Evolutionary conservation across 2,888 invertebrate genomes (phyloP).

Genomic region (Silvanus unidentatus): DNA sequence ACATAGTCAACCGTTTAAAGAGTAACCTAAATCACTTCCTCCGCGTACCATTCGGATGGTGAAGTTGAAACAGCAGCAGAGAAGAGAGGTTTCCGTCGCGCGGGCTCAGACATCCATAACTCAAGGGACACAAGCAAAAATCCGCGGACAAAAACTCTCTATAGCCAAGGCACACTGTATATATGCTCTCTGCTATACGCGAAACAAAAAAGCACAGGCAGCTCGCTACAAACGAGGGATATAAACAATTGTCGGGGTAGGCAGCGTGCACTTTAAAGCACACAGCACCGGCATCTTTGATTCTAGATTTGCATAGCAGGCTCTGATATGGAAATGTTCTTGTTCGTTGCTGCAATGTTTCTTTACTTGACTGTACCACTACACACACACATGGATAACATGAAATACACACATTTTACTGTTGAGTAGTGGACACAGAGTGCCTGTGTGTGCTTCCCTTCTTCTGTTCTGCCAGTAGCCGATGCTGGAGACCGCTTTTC

Average conservation of each 20-base stretch:
- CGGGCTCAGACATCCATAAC: constrained; percentile 38
- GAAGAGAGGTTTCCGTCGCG: constrained; percentile 1
- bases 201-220: constrained; percentile 38
- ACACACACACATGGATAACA: neutral
- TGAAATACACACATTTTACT: neutral
- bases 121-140: constrained; percentile 42
- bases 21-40: constrained; percentile 37
- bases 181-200: too few relatives aligned
- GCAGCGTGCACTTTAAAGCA: neutral
- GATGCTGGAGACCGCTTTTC: constrained; percentile 40
- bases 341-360: constrained; percentile 20
- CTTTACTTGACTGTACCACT: constrained; percentile 38
- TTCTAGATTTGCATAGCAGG: constrained; percentile 45
- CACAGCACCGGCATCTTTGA: constrained; percentile 43
- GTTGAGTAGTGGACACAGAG: constrained; percentile 32
- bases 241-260: constrained; percentile 28
- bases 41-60: constrained; percentile 32
- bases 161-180: too few relatives aligned
- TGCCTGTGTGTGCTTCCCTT: constrained; percentile 5
- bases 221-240: constrained; percentile 44
- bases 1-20: constrained; percentile 29
- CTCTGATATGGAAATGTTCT: constrained; percentile 46
- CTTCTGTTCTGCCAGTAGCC: constrained; percentile 23
- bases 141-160: constrained; percentile 40
- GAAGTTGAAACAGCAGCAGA: constrained; percentile 7